Evolutionary conservation across 2,888 invertebrate species (phyloP).

Genomic region (Lasioglossum leucozonium): DNA sequence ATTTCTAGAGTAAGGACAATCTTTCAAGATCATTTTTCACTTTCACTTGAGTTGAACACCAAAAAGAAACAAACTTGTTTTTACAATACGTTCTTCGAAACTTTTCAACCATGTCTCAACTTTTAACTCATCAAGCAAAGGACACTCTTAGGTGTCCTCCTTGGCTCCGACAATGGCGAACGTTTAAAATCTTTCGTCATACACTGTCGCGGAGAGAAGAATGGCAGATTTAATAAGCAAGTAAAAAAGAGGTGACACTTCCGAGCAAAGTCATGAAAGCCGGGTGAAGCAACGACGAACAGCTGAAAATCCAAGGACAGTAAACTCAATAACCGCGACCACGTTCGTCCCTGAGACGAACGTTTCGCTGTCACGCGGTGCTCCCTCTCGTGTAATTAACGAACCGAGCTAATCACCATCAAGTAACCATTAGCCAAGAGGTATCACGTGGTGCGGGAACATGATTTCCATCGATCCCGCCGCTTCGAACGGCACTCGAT

Average conservation of each 20-base stretch:
- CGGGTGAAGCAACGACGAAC: not conserved
- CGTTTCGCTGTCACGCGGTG: slow-evolving; percentile 6
- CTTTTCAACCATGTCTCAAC: not conserved
- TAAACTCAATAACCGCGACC: not conserved
- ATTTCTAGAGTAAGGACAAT: not conserved
- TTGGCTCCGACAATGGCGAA: not conserved
- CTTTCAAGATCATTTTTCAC: not conserved
- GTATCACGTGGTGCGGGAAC: slow-evolving; percentile 3
- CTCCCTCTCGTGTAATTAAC: slow-evolving; percentile 20
- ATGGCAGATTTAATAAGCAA: not conserved
- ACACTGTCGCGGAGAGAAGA: not conserved
- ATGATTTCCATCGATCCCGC: slow-evolving; percentile 13
- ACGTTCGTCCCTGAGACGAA: not conserved
- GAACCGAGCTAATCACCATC: slow-evolving; percentile 16
- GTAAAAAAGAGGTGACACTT: not conserved
- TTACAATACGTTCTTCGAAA: not conserved
- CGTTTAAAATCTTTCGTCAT: not conserved
- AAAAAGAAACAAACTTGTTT: not conserved
- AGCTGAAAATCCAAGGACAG: not conserved
- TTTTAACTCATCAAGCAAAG: not conserved
- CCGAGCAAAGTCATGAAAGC: not conserved
- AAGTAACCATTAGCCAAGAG: not conserved
- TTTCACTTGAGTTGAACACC: not conserved
- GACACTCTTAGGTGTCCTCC: not conserved
- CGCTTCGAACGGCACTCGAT: slow-evolving; percentile 24